Evolutionary conservation across 2,888 invertebrate genomes (phyloP), one percentile per base, ranked within the genome.

Genomic region (Microctonus brassicae): DNA sequence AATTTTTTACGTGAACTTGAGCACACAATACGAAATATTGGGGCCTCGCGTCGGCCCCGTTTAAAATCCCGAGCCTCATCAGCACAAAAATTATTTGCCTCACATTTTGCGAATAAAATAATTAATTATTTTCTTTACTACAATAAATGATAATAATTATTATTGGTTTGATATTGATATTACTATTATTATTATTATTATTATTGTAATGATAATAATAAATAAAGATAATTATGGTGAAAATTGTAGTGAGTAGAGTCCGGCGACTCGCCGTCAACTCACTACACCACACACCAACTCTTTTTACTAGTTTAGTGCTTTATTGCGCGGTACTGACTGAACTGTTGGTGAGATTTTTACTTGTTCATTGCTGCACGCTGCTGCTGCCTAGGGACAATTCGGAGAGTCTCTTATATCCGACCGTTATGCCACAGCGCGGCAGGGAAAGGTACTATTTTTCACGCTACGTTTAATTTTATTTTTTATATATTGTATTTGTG

Each of bases 191-290:
- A 57, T 20, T 57, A 60, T 6, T 42, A 33, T 47, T 6, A 47
- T 47, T 2, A 20, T 36, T 10, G 10, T 36, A 9, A 36, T 10
- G n/a, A 47, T 47, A 17, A 47, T 6, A n/a, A 17, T n/a, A n/a
- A 47, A n/a, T 55, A 55, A 24, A 24, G 24, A 55, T 3, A 26
- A 26, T 26, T 55, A 55, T 26, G 13, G 26, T 24, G 55, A 26
- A 11, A 11, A 24, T n/a, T n/a, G 20, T n/a, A 22, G 26, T 22
- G 47, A 58, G 36, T 17, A 13, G 33, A 62, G 55, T 55, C 47
- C 55, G 55, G 26, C 55, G 55, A 24, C 24, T 55, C 55, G 55
- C 24, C 55, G 55, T 26, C 26, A 55, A 2, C 55, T 55, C 55
- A 47, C 47, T n/a, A 20, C 55, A 13, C 55, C 55, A 13, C 55